Base-by-base conservation (phyloP, 2,888 invertebrate genomes). In the Phrixothrix hirtus region DNA sequence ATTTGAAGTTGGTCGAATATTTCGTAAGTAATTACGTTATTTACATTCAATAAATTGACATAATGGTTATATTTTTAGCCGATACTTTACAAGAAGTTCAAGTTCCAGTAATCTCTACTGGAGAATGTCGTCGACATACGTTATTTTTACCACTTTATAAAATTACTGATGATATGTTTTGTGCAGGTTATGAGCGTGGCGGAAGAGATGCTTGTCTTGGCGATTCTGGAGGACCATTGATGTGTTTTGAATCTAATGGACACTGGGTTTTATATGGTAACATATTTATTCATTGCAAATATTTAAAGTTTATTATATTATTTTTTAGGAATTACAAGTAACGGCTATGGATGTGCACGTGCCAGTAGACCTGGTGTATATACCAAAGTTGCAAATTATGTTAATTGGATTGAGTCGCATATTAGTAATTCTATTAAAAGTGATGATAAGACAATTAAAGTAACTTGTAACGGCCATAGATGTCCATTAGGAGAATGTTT, bases 1-100 rank as follows among this genome's bases (percentile, higher is more conserved):
- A 0, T 87, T 86, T 64, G 89, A 90, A 75, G 84, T 87, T 53
- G 88, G 88, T 43, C 78, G 88, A 53, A 86, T 89, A 47, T 89
- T 89, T 71, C 90, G 89, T 90, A 77, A 86, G 88, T 72, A 44
- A 15, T 25, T 21, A 1, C 1, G 7, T 34, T 25, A 4, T 6
- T 25, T 4, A 7, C 25, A 25, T 7, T 6, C 2, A n/a, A 5
- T 2, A 34, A 1, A 15, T 7, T 34, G 2, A 34, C 14, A 1
- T 14, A 34, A 11, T 4, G 9, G 1, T 5, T 3, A 29, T 16
- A 10, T 25, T 69, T 72, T 32, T 74, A 90, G 89, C 90, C 65
- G 90, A 90, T 71, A 89, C 89, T 0, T 75, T 90, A 1, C 90
- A 90, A 79, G 89, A 89, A 73, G 89, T 89, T 27, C 85, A 89